A percentile compares a stretch with the other conserved stretches of the same genome.
phyloP scores from a whole-genome alignment of 2,797 vertebrate species.

The Gallinago stenura region DNA sequence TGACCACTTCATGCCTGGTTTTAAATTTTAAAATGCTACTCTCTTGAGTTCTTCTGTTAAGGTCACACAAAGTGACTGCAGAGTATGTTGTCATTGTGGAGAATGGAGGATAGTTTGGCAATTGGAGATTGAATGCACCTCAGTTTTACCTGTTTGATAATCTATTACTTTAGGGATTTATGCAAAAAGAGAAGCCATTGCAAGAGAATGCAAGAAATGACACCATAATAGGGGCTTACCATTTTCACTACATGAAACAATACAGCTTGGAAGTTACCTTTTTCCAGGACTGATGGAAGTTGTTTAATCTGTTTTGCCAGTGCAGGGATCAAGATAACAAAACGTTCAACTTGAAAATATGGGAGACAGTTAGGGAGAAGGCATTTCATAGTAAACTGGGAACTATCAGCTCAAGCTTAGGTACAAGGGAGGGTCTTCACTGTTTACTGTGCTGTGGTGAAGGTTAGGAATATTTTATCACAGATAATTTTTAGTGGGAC shows the following conservation, averaged over 20 bases:
- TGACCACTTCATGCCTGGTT: background rate
- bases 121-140: background rate
- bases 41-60: background rate
- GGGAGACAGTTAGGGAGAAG: background rate
- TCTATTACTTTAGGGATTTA: background rate
- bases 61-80: background rate
- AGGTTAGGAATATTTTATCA: background rate
- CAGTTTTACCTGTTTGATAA: background rate
- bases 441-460: background rate
- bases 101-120: background rate
- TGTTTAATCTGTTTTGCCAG: background rate
- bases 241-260: background rate
- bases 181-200: background rate
- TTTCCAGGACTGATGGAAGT: background rate
- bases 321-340: background rate
- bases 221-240: background rate
- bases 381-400: background rate
- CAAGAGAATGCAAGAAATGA: background rate
- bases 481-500: background rate
- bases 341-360: background rate
- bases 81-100: background rate
- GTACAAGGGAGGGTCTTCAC: background rate
- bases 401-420: background rate
- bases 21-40: background rate
- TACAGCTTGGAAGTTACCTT: background rate